Percentiles rank a stretch among this genome's conserved stretches.
Conservation (phyloP, 2,113 vertebrate genomes). For the Ranitomeya variabilis region DNA sequence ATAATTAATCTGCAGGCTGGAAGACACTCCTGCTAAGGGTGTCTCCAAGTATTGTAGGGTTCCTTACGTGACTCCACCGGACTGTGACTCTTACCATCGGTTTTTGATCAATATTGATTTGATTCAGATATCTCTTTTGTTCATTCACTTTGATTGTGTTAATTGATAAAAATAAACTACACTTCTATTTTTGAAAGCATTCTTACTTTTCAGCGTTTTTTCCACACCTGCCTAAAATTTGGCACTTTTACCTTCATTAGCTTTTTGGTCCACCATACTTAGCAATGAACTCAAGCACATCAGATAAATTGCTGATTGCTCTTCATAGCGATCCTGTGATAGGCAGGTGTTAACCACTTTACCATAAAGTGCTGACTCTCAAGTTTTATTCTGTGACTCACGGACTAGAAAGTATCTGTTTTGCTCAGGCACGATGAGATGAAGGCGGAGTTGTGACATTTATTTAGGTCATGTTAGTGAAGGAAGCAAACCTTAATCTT, state of each 20-base stretch:
- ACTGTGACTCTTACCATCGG: no score
- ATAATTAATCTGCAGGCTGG: no score
- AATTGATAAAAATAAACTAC: no score
- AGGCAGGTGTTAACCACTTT: conserved; percentile 31
- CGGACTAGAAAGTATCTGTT: conserved; percentile 4
- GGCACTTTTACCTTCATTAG: background rate
- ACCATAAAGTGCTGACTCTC: background rate
- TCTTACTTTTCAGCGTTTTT: no score
- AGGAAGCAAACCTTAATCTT: background rate
- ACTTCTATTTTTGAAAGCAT: no score
- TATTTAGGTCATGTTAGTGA: conserved; percentile 27
- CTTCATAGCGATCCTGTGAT: background rate
- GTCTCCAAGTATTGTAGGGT: no score
- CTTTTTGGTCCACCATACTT: background rate
- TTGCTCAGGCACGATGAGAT: background rate
- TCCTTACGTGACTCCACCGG: no score
- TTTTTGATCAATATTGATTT: no score
- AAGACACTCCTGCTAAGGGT: no score
- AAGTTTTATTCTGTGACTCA: conserved; percentile 18
- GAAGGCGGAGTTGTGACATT: background rate
- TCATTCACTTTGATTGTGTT: no score
- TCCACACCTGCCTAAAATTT: no score
- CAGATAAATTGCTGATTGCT: background rate
- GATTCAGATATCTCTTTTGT: no score
- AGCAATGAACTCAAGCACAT: background rate